Percentiles rank a stretch among this genome's conserved stretches.
Conservation (phyloP, 2,797 vertebrate genomes). For the Gymnothorax reevesii region DNA sequence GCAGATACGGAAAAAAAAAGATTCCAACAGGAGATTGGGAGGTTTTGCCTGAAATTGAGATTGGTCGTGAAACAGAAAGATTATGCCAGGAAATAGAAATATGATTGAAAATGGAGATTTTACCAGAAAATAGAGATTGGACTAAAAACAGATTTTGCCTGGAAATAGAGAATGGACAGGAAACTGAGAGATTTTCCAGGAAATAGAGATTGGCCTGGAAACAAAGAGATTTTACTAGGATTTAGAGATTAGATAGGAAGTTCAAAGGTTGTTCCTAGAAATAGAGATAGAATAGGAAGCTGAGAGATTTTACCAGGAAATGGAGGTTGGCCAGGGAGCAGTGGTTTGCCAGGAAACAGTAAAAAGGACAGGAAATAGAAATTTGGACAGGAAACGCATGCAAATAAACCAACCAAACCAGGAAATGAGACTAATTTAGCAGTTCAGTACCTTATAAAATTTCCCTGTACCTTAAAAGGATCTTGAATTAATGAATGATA, state of each 20-base stretch:
- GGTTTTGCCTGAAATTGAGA: too few species aligned
- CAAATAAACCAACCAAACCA: neutral
- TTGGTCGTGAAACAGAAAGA: too few species aligned
- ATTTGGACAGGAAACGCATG: neutral
- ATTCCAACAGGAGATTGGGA: constrained; percentile 3
- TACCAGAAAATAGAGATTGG: too few species aligned
- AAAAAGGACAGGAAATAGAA: neutral
- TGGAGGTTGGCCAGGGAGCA: neutral
- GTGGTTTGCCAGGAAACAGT: too few species aligned
- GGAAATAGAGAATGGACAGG: neutral
- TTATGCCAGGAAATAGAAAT: too few species aligned
- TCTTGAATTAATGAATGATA: neutral
- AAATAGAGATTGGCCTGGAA: neutral
- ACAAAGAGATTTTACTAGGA: neutral
- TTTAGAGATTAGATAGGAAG: constrained; percentile 22
- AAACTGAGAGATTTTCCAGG: neutral
- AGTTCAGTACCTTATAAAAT: neutral
- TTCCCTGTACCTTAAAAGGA: neutral
- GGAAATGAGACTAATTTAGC: neutral
- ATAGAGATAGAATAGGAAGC: constrained; percentile 21
- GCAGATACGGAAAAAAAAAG: constrained; percentile 22
- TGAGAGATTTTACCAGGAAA: neutral
- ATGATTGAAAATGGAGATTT: too few species aligned
- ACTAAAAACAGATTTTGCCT: neutral
- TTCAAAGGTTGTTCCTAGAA: neutral